phyloP scores from a whole-genome alignment of 2,113 vertebrate genomes.

The Amblyornis subalaris region DNA sequence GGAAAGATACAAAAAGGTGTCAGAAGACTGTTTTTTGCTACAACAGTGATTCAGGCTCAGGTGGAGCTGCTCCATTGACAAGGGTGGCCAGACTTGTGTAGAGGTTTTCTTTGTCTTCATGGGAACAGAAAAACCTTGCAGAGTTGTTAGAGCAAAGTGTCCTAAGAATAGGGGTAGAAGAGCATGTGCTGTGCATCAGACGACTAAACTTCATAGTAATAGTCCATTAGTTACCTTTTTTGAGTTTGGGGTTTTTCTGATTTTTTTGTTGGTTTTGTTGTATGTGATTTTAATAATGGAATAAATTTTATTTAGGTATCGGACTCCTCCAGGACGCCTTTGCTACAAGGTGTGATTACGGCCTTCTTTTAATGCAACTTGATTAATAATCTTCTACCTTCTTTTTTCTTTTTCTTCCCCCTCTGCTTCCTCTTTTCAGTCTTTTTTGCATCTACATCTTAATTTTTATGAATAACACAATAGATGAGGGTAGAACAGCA shows the following conservation, averaged over 20 bases:
- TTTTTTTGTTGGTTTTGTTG: neutral
- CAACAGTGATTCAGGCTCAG: neutral
- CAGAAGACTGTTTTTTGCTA: neutral
- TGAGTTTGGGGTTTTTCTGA: neutral
- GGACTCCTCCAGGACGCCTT: constrained; percentile 82
- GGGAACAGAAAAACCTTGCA: neutral
- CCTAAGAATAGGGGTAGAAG: neutral
- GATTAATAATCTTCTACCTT: neutral
- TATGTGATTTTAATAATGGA: constrained; percentile 39
- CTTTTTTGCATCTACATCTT: neutral
- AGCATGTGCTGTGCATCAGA: neutral
- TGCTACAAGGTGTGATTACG: constrained; percentile 81
- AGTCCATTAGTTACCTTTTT: neutral
- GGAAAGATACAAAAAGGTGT: neutral
- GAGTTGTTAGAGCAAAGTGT: neutral
- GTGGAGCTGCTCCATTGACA: neutral
- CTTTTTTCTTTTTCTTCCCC: neutral
- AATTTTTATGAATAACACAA: neutral
- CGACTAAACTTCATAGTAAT: neutral
- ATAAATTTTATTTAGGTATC: constrained; percentile 78
- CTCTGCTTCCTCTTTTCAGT: neutral
- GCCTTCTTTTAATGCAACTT: constrained; percentile 52
- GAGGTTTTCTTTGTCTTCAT: neutral
- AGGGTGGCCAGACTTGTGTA: neutral
- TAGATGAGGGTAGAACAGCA: neutral